Evolutionary conservation across 1,140 invertebrate genomes (phyloP), one percentile per base, ranked within the genome.

Genomic region (Apis dorsata): DNA sequence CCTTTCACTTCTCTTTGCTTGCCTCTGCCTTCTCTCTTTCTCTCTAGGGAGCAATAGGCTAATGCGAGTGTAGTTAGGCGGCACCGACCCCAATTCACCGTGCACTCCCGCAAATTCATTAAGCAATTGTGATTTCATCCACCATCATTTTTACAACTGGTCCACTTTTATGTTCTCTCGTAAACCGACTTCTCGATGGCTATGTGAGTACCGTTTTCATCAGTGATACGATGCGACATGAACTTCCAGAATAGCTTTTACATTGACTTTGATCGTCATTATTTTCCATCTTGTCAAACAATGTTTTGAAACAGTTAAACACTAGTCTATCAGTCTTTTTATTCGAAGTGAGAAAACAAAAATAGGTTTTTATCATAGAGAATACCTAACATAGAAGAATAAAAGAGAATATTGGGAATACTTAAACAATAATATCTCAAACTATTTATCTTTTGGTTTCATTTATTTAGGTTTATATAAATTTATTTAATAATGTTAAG

Each of bases 61-160:
- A 89, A 88, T 84, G 84, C 71, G 77, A 74, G 80, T 19, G 81
- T 87, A 84, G 84, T 86, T 89, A 86, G 74, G 68, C 81, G 78
- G 62, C 84, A 74, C 72, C 79, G 81, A 84, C 87, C 87, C 71
- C 79, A 84, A 89, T 89, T 89, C 68, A 49, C 71, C 63, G 21
- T 66, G 76, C 70, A 60, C 81, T 68, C 65, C 76, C 62, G 79
- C 79, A 88, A 86, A 88, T 89, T 88, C 86, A 89, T 89, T 89
- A 89, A 88, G 84, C 87, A 81, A 89, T 89, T 86, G 87, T 84
- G 85, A 89, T 89, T 89, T 88, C 84, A 86, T 86, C 84, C 84
- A 63, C 71, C 79, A 65, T 55, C 86, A 85, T 83, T 88, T 85
- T 88, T 86, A 86, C 79, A 68, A 73, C 60, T 53, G 57, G 83